Base-by-base conservation (phyloP, 2,888 invertebrate genomes). In the Micoletzkya japonica region DNA sequence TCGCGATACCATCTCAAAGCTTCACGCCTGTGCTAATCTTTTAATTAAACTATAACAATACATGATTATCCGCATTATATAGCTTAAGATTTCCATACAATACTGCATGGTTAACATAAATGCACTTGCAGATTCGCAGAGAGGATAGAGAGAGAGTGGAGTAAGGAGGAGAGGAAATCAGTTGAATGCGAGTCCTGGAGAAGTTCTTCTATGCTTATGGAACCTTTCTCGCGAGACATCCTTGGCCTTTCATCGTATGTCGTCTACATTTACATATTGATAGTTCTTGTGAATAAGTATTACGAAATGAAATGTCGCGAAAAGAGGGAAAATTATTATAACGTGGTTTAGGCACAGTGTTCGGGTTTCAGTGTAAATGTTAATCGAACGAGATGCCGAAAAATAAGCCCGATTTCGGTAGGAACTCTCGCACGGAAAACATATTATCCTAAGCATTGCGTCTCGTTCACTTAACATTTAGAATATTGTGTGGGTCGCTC, bases 201-300 rank as follows among this genome's bases (percentile, higher is more conserved):
- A 72, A 73, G 58, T 76, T 75, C 60, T 83, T 82, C 75, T 75
- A 82, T 61, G 58, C 61, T 34, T 83, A 84, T 70, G 83, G 83
- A 26, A 74, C 76, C 28, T 77, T 75, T 64, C 71, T 83, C 17
- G 81, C 82, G 2, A 63, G 78, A 30, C 77, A 81, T 72, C 83
- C 83, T 0, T 79, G 79, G 72, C 82, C 81, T 4, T 83, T 84
- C 60, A 76, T 82, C 68, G 83, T 82, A 52, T 50, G 64, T 54
- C 32, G 6, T 32, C 10, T 58, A 20, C 4, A 37, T 56, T 30
- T 54, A 6, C 6, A 54, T 54, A 20, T 20, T 14, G 17, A 56
- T 56, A 20, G 14, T 56, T 20, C 14, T 56, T 20, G 14, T 24
- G 14, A 17, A 24, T 26, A 56, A 44, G 10, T 44, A 44, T 44